These are phyloP conservation scores for Corydoras sp. DNA, from an alignment of 2,113 vertebrate species.

Conservation along the genomic window DNA sequence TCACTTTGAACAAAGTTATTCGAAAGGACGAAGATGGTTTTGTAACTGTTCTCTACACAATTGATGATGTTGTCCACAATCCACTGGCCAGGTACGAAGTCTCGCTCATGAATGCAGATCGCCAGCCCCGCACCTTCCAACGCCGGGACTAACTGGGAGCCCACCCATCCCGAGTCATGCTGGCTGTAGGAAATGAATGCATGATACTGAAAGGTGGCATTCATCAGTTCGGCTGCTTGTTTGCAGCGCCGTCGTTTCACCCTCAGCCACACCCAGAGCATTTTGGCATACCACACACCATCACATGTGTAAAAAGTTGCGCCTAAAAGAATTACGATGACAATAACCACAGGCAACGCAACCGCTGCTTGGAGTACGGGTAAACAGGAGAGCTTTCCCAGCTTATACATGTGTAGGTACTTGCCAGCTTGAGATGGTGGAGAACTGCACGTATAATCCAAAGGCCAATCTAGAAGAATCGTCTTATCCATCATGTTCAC, in stretches of 20 bases:
- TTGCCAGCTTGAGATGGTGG: constrained; percentile 36
- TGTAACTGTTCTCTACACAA: constrained; percentile 60
- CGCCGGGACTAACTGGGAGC: constrained; percentile 45
- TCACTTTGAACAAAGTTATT: constrained; percentile 58
- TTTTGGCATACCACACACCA: constrained; percentile 57
- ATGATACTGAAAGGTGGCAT: constrained; percentile 48
- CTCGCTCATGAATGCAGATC: constrained; percentile 60
- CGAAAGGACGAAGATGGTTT: constrained; percentile 63
- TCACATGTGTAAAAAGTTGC: constrained; percentile 51
- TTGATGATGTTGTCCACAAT: constrained; percentile 65
- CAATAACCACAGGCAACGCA: constrained; percentile 33
- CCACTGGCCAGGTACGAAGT: constrained; percentile 62
- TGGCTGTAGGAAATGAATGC: constrained; percentile 66
- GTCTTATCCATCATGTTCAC: constrained; percentile 50
- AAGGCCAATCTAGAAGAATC: constrained; percentile 55
- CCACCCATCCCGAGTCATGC: constrained; percentile 54
- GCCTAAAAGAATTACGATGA: constrained; percentile 16
- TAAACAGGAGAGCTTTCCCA: constrained; percentile 44
- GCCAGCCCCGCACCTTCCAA: constrained; percentile 51
- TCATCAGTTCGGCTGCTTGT: constrained; percentile 36
- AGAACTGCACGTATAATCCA: constrained; percentile 49
- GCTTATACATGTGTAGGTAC: constrained; percentile 40
- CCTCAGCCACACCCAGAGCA: constrained; percentile 63
- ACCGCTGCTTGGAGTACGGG: constrained; percentile 46
- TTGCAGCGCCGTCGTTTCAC: constrained; percentile 52